Evolutionary conservation across 2,113 vertebrate genomes (phyloP).

Genomic region (Tringa solitaria): DNA sequence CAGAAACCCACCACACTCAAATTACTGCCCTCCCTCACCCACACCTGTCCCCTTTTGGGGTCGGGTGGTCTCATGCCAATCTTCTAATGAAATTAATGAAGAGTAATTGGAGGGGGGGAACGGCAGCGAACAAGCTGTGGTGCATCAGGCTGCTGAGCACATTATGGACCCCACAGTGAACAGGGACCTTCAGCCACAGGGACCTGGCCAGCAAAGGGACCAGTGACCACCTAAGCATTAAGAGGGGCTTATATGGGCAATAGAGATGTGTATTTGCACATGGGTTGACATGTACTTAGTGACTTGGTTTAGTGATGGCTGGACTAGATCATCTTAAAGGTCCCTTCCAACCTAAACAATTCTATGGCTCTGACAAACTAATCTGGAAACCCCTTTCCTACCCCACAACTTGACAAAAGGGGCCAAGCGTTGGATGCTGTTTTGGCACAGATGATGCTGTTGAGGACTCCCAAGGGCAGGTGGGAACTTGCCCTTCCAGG

Average conservation of each 20-base stretch:
- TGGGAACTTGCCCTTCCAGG: not conserved
- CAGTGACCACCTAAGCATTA: fast-evolving
- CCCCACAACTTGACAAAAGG: not conserved
- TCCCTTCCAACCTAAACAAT: too few species aligned
- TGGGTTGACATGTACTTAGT: too few species aligned
- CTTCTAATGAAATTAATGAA: not conserved
- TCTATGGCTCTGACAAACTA: not conserved
- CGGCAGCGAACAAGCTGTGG: not conserved
- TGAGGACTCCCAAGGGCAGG: not conserved
- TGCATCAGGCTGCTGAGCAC: not conserved
- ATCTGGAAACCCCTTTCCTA: not conserved
- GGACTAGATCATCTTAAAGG: too few species aligned
- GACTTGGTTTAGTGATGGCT: too few species aligned
- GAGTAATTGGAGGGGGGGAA: not conserved
- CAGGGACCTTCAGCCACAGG: not conserved
- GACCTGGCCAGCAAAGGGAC: not conserved
- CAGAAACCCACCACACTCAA: not conserved
- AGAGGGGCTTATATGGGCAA: not conserved
- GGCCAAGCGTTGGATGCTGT: not conserved
- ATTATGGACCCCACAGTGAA: not conserved
- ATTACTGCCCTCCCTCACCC: not conserved
- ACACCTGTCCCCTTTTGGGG: not conserved
- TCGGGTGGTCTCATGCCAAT: fast-evolving
- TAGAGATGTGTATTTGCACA: not conserved
- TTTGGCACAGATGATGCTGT: not conserved